phyloP scores from a whole-genome alignment of 1,140 invertebrate species.

The Lucilia sericata region DNA sequence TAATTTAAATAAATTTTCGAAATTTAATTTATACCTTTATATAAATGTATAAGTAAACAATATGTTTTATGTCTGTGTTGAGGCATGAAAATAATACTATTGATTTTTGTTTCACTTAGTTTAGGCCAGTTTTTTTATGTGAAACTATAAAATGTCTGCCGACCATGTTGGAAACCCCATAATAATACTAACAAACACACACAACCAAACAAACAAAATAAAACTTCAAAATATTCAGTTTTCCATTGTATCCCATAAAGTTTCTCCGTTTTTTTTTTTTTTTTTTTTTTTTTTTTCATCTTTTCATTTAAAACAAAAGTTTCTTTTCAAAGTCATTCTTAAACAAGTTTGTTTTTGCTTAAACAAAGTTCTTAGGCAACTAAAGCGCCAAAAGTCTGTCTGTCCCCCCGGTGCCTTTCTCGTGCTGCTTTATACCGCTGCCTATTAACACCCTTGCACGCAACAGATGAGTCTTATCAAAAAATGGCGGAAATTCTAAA shows the following conservation, averaged over 20 bases:
- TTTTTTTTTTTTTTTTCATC: no score
- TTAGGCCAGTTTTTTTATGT: neutral
- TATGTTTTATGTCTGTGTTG: neutral
- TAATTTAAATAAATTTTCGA: neutral
- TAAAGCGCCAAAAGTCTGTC: slow-evolving; percentile 24
- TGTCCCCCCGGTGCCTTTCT: neutral
- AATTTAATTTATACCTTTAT: neutral
- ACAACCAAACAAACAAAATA: neutral
- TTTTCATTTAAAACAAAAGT: slow-evolving; percentile 38
- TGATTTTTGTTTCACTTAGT: slow-evolving; percentile 8
- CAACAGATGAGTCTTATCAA: slow-evolving; percentile 23
- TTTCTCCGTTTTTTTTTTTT: slow-evolving; percentile 5
- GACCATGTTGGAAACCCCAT: slow-evolving; percentile 1
- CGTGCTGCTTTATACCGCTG: neutral
- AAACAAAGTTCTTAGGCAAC: slow-evolving; percentile 25
- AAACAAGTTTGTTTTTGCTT: neutral
- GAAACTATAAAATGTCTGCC: neutral
- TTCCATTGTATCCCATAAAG: slow-evolving; percentile 5
- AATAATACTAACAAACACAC: neutral
- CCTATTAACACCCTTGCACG: neutral
- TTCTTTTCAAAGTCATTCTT: slow-evolving; percentile 43
- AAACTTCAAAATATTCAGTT: slow-evolving; percentile 33
- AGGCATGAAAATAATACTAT: neutral
- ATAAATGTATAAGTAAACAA: no score
- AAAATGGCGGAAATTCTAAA: neutral